Base-by-base conservation (phyloP, 2,888 invertebrate genomes). In the Drosophila diplacantha region DNA sequence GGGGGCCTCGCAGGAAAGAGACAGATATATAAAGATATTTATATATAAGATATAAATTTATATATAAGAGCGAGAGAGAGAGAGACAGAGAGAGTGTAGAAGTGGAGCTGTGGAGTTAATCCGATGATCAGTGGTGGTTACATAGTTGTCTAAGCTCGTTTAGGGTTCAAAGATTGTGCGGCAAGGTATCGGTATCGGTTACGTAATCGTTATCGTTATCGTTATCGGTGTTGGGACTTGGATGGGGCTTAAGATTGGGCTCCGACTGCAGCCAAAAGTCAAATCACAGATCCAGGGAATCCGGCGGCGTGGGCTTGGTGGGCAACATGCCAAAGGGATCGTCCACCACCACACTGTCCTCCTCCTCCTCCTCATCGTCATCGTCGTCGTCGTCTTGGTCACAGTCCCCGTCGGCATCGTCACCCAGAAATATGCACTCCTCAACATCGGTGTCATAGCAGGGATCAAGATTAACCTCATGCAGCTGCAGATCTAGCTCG, bases 361-460 rank as follows among this genome's bases (percentile, higher is more conserved):
- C 74, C n/a, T 74, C 74, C n/a, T 74, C 75, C 14, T 77, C 69
- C 4, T 56, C 59, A 3, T 66, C 50, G 0, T 24, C 29, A 0
- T 29, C 29, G 3, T 54, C 64, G 14, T 44, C 29, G 5, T 46
- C 29, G 20, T 46, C 14, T 29, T 47, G 47, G 18, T 47, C 69
- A 14, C 43, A 39, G 24, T 26, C 12, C 44, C 49, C 46, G 20
- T 72, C 80, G 5, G 72, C 74, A 14, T 38, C 65, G 67, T 91
- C 91, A 4, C 91, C 91, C 73, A 91, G 85, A 72, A 91, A 92
- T 56, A 92, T 91, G 67, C 90, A 89, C 76, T 92, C 92, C 75
- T 92, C 91, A 1, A 92, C 91, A 51, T 90, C 92, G 52, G 91
- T 91, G 63, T 91, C 91, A 75, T 91, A 92, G 51, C 91, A 91